phyloP scores from a whole-genome alignment of 2,888 invertebrate genomes.

The Perithous albicinctus region DNA sequence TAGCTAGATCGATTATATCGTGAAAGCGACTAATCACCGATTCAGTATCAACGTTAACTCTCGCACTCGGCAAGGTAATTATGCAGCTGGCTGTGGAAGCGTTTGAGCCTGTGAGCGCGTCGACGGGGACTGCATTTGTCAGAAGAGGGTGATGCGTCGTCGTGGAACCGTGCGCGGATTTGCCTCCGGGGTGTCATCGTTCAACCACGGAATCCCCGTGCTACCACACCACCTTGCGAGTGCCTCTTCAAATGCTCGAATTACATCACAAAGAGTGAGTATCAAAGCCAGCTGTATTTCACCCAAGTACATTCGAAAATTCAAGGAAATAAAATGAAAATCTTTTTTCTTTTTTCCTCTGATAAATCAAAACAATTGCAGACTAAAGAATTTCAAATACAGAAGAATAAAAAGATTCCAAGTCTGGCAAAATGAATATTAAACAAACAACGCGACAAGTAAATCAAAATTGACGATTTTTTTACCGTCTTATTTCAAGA shows the following conservation, averaged over 20 bases:
- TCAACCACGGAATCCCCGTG: slow-evolving; percentile 63
- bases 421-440: no score
- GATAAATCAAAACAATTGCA: not conserved
- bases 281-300: not conserved
- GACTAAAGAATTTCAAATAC: not conserved
- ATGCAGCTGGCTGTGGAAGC: slow-evolving; percentile 21
- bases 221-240: slow-evolving; percentile 16
- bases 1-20: slow-evolving; percentile 42
- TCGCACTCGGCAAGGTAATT: slow-evolving; percentile 50
- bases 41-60: slow-evolving; percentile 41
- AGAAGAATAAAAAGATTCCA: no score
- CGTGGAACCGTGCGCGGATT: slow-evolving; percentile 74
- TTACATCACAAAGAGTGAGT: slow-evolving; percentile 15
- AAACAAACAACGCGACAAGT: no score
- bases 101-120: slow-evolving; percentile 34
- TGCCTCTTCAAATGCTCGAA: slow-evolving; percentile 26
- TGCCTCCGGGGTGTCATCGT: slow-evolving; percentile 77
- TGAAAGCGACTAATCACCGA: slow-evolving; percentile 28
- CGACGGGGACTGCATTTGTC: slow-evolving; percentile 76
- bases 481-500: no score
- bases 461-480: no score
- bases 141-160: slow-evolving; percentile 67
- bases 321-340: not conserved
- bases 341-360: not conserved
- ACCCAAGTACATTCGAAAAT: not conserved